Percentiles rank a stretch among this genome's conserved stretches.
phyloP scores from a whole-genome alignment of 2,113 vertebrate species.

The Xiphophorus couchianus region DNA sequence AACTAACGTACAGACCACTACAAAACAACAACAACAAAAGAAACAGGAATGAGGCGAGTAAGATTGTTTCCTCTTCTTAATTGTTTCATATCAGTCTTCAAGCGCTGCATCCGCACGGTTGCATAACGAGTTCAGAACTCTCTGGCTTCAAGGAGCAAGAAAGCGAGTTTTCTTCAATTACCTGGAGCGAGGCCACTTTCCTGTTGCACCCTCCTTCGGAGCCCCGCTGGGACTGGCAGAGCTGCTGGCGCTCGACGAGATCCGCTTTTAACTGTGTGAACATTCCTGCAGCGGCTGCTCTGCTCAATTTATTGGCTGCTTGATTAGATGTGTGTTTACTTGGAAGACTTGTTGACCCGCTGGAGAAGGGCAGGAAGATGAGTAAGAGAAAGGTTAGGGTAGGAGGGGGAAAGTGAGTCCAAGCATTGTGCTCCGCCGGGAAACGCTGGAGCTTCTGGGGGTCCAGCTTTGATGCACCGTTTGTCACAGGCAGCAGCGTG shows the following conservation, averaged over 20 bases:
- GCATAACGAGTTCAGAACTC: constrained; percentile 18
- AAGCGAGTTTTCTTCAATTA: constrained; percentile 41
- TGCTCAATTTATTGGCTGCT: constrained; percentile 64
- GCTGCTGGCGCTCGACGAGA: constrained; percentile 47
- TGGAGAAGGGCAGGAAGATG: background rate
- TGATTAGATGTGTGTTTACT: constrained; percentile 64
- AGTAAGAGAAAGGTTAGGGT: background rate
- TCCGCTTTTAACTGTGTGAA: constrained; percentile 71
- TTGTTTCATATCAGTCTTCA: constrained; percentile 33
- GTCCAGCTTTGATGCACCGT: constrained; percentile 28
- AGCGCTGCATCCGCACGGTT: constrained; percentile 22
- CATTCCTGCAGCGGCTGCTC: constrained; percentile 67
- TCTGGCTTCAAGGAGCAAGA: constrained; percentile 28
- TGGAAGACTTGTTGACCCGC: constrained; percentile 61
- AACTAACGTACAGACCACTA: constrained; percentile 34
- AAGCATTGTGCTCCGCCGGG: constrained; percentile 19
- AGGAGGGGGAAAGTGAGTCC: constrained; percentile 6
- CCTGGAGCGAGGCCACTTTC: constrained; percentile 41
- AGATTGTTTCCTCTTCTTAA: constrained; percentile 40
- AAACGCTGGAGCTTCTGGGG: constrained; percentile 17
- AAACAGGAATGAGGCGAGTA: constrained; percentile 16
- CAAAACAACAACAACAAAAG: constrained; percentile 11
- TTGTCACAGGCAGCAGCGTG: constrained; percentile 33
- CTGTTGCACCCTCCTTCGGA: constrained; percentile 18
- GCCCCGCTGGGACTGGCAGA: constrained; percentile 46